Conservation (phyloP, 2,888 invertebrate species). For the Pristionchus entomophagus region DNA sequence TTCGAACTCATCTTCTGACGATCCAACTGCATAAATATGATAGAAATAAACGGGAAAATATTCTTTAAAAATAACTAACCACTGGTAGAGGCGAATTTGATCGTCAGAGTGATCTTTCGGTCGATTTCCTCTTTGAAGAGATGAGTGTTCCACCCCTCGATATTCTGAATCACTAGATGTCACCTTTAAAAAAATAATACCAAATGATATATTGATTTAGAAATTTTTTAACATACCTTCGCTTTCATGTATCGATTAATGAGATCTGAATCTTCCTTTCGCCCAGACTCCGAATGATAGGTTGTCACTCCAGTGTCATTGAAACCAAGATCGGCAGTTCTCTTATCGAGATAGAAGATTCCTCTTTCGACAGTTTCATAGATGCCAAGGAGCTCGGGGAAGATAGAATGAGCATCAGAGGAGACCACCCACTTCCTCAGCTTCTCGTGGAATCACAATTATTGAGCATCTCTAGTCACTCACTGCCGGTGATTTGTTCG, state of each 20-base stretch:
- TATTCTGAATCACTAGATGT: not conserved
- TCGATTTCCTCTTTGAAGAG: slow-evolving; percentile 85
- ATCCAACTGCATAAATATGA: not conserved
- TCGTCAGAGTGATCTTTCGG: slow-evolving; percentile 78
- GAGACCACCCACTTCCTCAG: slow-evolving; percentile 81
- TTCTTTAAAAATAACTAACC: not conserved
- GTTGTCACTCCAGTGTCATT: slow-evolving; percentile 87
- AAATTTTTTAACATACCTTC: slow-evolving; percentile 76
- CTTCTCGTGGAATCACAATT: too few species aligned
- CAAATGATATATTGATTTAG: not conserved
- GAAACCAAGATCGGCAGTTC: slow-evolving; percentile 85
- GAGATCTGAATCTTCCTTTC: slow-evolving; percentile 85
- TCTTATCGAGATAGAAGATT: slow-evolving; percentile 84
- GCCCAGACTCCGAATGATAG: slow-evolving; percentile 92
- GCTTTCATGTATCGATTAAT: slow-evolving; percentile 83
- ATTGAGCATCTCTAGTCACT: too few species aligned
- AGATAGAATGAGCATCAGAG: slow-evolving; percentile 77
- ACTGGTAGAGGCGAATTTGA: slow-evolving; percentile 74
- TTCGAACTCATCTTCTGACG: slow-evolving; percentile 56
- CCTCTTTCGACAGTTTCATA: slow-evolving; percentile 82
- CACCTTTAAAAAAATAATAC: too few species aligned
- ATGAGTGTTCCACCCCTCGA: slow-evolving; percentile 83
- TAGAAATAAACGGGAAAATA: too few species aligned
- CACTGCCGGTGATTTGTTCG: too few species aligned
- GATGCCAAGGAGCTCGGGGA: slow-evolving; percentile 80